A percentile compares a stretch with the other conserved stretches of the same genome.
Evolutionary conservation across 1,140 invertebrate genomes (phyloP).

Genomic region (Idris sp.): DNA sequence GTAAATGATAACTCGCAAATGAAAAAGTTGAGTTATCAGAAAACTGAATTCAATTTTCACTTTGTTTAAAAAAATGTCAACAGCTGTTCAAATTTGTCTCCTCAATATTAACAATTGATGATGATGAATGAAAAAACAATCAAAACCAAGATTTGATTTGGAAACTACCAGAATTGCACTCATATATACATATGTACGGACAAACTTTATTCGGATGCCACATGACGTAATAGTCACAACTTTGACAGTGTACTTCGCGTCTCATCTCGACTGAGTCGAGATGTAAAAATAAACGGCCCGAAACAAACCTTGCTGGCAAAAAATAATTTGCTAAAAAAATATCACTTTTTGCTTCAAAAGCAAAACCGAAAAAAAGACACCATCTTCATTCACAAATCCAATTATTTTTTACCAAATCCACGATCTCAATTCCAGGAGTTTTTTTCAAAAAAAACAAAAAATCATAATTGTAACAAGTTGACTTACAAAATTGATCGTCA

Average conservation of each 20-base stretch:
- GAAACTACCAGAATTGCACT: conserved; percentile 5
- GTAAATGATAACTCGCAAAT: too few relatives aligned
- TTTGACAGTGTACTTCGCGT: conserved; percentile 54
- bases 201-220: conserved; percentile 45
- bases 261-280: conserved; percentile 29
- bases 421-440: too few relatives aligned
- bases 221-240: conserved; percentile 58
- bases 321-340: conserved; percentile 33
- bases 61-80: too few relatives aligned
- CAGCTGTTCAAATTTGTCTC: too few relatives aligned
- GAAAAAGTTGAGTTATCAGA: too few relatives aligned
- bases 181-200: conserved; percentile 36
- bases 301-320: conserved; percentile 37
- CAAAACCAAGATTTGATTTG: conserved; percentile 13
- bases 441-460: too few relatives aligned
- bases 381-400: conserved; percentile 1
- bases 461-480: too few relatives aligned
- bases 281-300: conserved; percentile 46
- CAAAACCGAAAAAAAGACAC: too few relatives aligned
- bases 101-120: neutral
- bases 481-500: too few relatives aligned
- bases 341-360: conserved; percentile 20
- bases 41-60: too few relatives aligned
- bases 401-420: conserved; percentile 1
- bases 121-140: conserved; percentile 1